These are phyloP conservation scores for Phaetusa simplex DNA, from an alignment of 2,113 vertebrate genomes.

Conservation along the genomic window DNA sequence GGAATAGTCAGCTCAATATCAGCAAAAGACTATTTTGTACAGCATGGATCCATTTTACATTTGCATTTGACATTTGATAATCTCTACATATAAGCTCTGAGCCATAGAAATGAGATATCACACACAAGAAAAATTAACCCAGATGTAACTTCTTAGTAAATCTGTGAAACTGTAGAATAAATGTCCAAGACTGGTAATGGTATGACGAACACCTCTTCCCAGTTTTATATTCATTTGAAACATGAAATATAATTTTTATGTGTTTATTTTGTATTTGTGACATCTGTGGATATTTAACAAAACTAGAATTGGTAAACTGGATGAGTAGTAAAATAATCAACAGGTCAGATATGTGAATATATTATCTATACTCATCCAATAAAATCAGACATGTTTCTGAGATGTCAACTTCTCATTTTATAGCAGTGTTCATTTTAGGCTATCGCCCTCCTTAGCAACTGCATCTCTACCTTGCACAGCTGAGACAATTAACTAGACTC, in stretches of 20 bases:
- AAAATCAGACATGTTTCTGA: not conserved
- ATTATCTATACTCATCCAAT: not conserved
- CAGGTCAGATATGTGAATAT: not conserved
- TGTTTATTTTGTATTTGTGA: constrained; percentile 24
- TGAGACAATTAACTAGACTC: not conserved
- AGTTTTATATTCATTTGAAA: not conserved
- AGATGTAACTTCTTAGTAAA: constrained; percentile 49
- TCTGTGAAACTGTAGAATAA: constrained; percentile 53
- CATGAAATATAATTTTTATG: constrained; percentile 23
- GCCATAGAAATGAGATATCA: constrained; percentile 68
- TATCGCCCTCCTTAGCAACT: not conserved
- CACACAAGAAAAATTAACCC: constrained; percentile 71
- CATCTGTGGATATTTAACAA: not conserved
- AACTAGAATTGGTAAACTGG: not conserved
- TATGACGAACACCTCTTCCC: constrained; percentile 42
- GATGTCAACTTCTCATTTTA: not conserved
- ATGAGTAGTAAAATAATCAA: not conserved
- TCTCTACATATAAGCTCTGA: constrained; percentile 69
- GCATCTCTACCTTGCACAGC: not conserved
- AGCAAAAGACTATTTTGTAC: constrained; percentile 71
- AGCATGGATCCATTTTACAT: constrained; percentile 71
- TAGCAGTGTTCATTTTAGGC: not conserved
- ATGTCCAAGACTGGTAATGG: not conserved
- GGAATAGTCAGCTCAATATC: constrained; percentile 74
- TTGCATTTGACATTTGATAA: constrained; percentile 84